Conservation (phyloP, 2,113 vertebrate species). For the Callorhinus ursinus region DNA sequence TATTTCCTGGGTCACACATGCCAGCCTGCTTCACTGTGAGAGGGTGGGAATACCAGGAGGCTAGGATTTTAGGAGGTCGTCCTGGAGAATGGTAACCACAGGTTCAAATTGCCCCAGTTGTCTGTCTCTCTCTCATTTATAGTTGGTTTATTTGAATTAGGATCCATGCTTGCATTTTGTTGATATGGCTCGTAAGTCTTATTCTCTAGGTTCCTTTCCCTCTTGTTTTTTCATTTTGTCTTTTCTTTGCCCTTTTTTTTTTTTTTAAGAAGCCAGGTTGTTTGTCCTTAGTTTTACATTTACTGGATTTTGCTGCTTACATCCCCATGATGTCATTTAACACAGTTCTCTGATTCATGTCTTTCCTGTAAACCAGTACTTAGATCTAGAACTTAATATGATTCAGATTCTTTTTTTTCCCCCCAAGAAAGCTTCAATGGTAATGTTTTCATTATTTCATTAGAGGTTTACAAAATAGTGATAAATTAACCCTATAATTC, state of each 20-base stretch:
- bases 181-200: background rate
- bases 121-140: background rate
- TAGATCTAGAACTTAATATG: background rate
- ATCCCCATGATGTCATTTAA: background rate
- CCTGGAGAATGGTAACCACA: background rate
- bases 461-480: background rate
- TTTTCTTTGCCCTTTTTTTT: background rate
- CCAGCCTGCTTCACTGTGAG: background rate
- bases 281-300: background rate
- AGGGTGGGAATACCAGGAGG: background rate
- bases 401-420: background rate
- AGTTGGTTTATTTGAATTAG: background rate
- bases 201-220: background rate
- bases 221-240: background rate
- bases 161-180: background rate
- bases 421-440: background rate
- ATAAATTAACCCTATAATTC: background rate
- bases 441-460: background rate
- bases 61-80: background rate
- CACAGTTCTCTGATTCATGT: background rate
- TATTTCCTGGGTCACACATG: background rate
- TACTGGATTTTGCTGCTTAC: background rate
- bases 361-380: background rate
- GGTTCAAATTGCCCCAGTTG: background rate
- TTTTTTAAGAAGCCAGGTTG: background rate